Evolutionary conservation across 2,888 invertebrate species (phyloP), one percentile per base, ranked within the genome.

Genomic region (Gymnosoma rotundatum): DNA sequence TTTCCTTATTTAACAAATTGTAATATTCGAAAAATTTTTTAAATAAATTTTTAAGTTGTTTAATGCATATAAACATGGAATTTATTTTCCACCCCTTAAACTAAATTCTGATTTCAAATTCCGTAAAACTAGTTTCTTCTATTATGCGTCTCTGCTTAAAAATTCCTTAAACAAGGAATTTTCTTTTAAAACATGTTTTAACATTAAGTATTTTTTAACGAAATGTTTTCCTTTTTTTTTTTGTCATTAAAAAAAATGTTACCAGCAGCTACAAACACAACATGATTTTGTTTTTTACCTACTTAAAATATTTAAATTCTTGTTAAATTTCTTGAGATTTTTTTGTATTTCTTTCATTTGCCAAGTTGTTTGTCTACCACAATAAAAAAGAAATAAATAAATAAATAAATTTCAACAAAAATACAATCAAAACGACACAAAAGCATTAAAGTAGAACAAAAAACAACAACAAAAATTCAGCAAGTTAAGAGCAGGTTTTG

Each of bases 401-500:
- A 42, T 12, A 42, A 42, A 42, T 12, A 42, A 38, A 42, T 12
- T 42, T 42, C 4, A 12, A 42, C 42, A 12, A 42, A 42, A 42
- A 42, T 42, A 42, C 42, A 42, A 42, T 42, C 3, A 42, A 42
- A 42, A 20, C 58, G 48, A 48, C 32, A 58, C n/a, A 58, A 70
- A 56, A 70, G n/a, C 16, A 48, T 25, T 1, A 25, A 25, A 25
- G 25, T 2, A 42, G 25, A 12, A 16, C 42, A 20, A 3, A 45
- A 61, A 64, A 21, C 0, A 42, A 7, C 3, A 2, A 32, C 32
- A 32, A 32, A 32, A 32, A 32, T 32, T 6, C 16, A 32, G 45
- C 10, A 78, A 45, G 32, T 52, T 42, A 42, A 69, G 36, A 58
- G 18, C 10, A 48, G 50, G 12, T 36, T 48, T 66, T 73, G 73